phyloP scores from a whole-genome alignment of 2,888 invertebrate species.

The Sericinus montela region DNA sequence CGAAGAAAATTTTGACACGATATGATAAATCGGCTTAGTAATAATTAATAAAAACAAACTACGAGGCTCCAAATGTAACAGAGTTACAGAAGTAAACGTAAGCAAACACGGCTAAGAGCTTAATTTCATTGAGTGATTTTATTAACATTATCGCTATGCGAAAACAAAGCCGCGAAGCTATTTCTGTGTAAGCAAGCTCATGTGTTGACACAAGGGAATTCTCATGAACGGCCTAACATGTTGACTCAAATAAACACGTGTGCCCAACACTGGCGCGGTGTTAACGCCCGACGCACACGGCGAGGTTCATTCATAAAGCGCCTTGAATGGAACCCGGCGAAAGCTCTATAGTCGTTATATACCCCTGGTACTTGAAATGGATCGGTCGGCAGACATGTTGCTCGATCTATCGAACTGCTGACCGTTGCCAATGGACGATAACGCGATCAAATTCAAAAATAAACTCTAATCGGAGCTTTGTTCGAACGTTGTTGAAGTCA shows the following conservation, averaged over 20 bases:
- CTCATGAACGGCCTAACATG: conserved; percentile 74
- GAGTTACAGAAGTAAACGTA: conserved; percentile 10
- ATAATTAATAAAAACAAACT: neutral
- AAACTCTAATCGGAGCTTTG: conserved; percentile 10
- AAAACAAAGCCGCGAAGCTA: conserved; percentile 64
- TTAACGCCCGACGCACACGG: conserved; percentile 47
- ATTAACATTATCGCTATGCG: conserved; percentile 45
- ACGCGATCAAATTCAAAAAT: conserved; percentile 17
- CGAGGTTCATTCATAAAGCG: conserved; percentile 53
- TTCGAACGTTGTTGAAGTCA: neutral
- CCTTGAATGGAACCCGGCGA: conserved; percentile 55
- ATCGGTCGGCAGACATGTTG: conserved; percentile 69
- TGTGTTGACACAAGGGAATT: conserved; percentile 75
- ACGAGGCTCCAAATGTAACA: neutral
- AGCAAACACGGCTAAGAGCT: conserved; percentile 13
- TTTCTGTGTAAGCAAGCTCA: conserved; percentile 62
- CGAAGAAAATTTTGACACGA: too few species aligned
- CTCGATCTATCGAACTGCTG: conserved; percentile 42
- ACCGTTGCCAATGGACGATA: conserved; percentile 28
- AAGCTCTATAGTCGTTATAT: conserved; percentile 55
- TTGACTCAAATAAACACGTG: conserved; percentile 69
- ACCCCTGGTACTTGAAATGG: conserved; percentile 59
- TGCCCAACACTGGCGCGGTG: conserved; percentile 40
- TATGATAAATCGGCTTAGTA: neutral
- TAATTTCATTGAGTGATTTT: conserved; percentile 18